phyloP scores from a whole-genome alignment of 2,888 invertebrate species.

The Eudemis profundana region DNA sequence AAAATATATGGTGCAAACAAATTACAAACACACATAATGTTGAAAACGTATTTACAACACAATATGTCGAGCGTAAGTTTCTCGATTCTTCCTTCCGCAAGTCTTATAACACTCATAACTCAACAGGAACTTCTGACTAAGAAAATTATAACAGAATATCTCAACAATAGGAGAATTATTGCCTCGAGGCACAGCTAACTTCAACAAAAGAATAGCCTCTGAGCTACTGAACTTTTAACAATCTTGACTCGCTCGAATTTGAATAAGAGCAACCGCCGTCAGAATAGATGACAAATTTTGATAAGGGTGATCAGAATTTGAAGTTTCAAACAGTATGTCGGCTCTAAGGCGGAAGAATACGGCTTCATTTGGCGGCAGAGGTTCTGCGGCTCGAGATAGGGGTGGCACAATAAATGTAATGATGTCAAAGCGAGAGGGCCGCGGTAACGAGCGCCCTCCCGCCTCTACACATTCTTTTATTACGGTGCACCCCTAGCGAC shows the following conservation, averaged over 20 bases:
- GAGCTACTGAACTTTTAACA: conserved; percentile 43
- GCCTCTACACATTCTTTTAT: conserved; percentile 70
- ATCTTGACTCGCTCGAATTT: conserved; percentile 43
- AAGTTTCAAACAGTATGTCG: conserved; percentile 30
- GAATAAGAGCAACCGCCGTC: conserved; percentile 40
- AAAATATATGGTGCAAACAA: conserved; percentile 24
- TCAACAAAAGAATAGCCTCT: conserved; percentile 47
- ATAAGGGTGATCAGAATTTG: conserved; percentile 47
- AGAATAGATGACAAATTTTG: conserved; percentile 48
- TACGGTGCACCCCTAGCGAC: conserved; percentile 65
- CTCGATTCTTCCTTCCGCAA: conserved; percentile 30
- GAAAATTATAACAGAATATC: conserved; percentile 43
- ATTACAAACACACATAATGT: conserved; percentile 27
- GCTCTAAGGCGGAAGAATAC: conserved; percentile 51
- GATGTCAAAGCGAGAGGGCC: conserved; percentile 71
- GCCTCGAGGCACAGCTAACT: conserved; percentile 41
- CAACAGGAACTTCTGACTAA: conserved; percentile 31
- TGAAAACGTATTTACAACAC: conserved; percentile 30
- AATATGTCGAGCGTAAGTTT: conserved; percentile 26
- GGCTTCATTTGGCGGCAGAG: conserved; percentile 56
- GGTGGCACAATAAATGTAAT: conserved; percentile 73
- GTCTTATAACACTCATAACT: conserved; percentile 32
- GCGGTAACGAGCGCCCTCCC: conserved; percentile 57
- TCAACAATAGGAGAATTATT: conserved; percentile 47
- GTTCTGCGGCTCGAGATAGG: conserved; percentile 60